Percentiles rank a stretch among this genome's conserved stretches.
Conservation (phyloP, 2,888 invertebrate genomes). For the Lagria hirta region DNA sequence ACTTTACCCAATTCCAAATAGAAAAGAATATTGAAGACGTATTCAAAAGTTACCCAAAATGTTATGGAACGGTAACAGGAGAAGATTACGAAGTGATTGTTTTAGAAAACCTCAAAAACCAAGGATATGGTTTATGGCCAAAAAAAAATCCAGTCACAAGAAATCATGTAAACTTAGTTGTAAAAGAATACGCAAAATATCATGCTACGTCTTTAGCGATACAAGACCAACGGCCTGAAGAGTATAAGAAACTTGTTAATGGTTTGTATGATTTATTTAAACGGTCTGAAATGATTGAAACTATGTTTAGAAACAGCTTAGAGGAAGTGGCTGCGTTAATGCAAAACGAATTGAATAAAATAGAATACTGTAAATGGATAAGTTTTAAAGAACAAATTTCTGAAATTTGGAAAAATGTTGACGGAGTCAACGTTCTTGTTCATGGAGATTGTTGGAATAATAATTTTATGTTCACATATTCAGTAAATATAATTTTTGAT, state of each 20-base stretch:
- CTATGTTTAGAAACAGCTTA: neutral
- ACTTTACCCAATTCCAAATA: conserved; percentile 8
- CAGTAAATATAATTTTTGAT: neutral
- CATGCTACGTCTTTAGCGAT: conserved; percentile 24
- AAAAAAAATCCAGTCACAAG: conserved; percentile 34
- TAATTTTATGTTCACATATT: conserved; percentile 20
- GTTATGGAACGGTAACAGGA: conserved; percentile 6
- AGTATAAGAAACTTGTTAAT: conserved; percentile 6
- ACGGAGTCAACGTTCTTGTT: conserved; percentile 12
- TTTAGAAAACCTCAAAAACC: conserved; percentile 34
- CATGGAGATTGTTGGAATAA: conserved; percentile 30
- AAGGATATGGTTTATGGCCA: conserved; percentile 32
- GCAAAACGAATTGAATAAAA: neutral
- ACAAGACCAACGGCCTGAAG: conserved; percentile 9
- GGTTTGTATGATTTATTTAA: neutral
- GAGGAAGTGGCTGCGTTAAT: neutral
- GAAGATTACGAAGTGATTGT: conserved; percentile 31
- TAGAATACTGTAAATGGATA: conserved; percentile 2
- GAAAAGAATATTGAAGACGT: conserved; percentile 1
- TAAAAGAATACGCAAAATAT: conserved; percentile 18
- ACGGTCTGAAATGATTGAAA: neutral
- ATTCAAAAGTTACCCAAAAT: conserved; percentile 13
- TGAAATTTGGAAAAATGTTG: conserved; percentile 1
- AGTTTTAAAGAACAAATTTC: conserved; percentile 5
- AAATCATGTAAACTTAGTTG: conserved; percentile 32